Conservation (phyloP, 2,797 vertebrate species). For the Melanotaenia boesemani region DNA sequence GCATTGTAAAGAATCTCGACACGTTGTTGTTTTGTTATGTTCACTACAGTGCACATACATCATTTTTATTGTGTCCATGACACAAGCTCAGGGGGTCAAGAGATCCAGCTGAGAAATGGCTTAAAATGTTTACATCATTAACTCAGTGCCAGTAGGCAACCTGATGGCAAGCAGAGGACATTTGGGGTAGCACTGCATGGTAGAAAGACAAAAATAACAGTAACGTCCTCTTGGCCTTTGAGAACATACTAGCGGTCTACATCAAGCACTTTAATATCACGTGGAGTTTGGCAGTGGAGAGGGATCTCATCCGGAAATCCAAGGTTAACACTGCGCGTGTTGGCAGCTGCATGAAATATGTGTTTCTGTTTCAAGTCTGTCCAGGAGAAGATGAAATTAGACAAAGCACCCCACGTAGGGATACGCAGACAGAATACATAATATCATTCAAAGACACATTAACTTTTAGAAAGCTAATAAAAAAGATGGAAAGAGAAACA, state of each 20-base stretch:
- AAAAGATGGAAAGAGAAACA: conserved; percentile 41
- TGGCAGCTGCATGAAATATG: conserved; percentile 41
- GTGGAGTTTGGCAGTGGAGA: conserved; percentile 23
- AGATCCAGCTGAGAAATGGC: conserved; percentile 58
- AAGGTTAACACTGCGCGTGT: conserved; percentile 61
- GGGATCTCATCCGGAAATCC: conserved; percentile 29
- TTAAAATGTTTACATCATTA: conserved; percentile 72
- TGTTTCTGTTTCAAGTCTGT: conserved; percentile 49
- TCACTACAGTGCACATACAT: conserved; percentile 50
- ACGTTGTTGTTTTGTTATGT: conserved; percentile 48
- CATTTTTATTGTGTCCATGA: conserved; percentile 43
- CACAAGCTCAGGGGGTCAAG: conserved; percentile 52
- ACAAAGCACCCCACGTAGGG: neutral
- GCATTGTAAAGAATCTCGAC: conserved; percentile 34
- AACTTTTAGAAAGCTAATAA: conserved; percentile 70
- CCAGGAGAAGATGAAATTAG: conserved; percentile 49
- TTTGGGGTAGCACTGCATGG: conserved; percentile 52
- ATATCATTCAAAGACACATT: conserved; percentile 70
- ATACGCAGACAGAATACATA: conserved; percentile 49
- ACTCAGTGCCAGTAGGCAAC: conserved; percentile 52
- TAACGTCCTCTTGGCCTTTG: conserved; percentile 23
- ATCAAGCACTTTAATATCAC: conserved; percentile 3
- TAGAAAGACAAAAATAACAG: conserved; percentile 66
- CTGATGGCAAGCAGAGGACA: conserved; percentile 60
- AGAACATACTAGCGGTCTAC: conserved; percentile 11